phyloP scores from a whole-genome alignment of 2,113 vertebrate genomes.

The Benitochromis conjunctus region DNA sequence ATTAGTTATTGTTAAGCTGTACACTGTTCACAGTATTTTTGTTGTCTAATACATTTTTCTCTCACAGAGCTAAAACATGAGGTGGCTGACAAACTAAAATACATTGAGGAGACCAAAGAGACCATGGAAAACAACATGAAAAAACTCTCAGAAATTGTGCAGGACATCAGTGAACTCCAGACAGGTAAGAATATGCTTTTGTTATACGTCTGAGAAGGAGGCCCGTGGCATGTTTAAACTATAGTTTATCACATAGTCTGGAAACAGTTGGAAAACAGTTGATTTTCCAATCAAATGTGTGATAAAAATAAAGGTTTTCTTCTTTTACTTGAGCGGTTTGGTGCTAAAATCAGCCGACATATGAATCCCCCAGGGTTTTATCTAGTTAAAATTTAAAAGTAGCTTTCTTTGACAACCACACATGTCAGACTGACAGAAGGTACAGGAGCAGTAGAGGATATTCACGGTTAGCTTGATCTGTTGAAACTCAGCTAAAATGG shows the following conservation, averaged over 20 bases:
- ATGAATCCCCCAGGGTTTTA: not conserved
- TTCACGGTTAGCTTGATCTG: not conserved
- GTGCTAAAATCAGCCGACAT: not conserved
- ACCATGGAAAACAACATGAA: constrained; percentile 70
- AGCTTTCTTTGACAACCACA: not conserved
- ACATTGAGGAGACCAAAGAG: constrained; percentile 78
- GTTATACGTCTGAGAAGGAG: not conserved
- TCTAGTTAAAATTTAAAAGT: not conserved
- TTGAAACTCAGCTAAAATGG: not conserved
- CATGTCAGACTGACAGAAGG: not conserved
- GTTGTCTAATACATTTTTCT: not conserved
- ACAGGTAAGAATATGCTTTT: constrained; percentile 68
- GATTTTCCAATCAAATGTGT: not conserved
- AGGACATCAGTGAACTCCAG: constrained; percentile 74
- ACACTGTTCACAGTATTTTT: not conserved
- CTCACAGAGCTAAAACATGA: constrained; percentile 69
- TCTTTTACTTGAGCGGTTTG: not conserved
- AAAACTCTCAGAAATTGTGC: constrained; percentile 70
- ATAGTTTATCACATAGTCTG: not conserved
- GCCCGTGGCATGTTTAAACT: not conserved
- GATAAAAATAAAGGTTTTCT: not conserved
- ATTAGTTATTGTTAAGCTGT: not conserved
- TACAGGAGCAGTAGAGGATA: not conserved
- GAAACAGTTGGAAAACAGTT: not conserved
- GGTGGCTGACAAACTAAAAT: constrained; percentile 73